Evolutionary conservation across 2,797 vertebrate genomes (phyloP).

Genomic region (Limosa lapponica): DNA sequence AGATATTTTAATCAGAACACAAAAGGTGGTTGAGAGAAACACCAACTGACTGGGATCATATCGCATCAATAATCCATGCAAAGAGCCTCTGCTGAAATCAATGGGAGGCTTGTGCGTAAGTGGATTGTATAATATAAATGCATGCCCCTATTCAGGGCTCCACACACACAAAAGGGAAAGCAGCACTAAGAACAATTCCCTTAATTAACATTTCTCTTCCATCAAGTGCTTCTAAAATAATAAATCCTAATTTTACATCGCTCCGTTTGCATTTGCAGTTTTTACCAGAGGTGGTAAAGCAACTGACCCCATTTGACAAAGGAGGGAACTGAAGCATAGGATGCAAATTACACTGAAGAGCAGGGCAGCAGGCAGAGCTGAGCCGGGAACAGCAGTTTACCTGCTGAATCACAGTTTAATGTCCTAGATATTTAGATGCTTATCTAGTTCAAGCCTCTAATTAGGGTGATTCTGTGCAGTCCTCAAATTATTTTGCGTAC

Average conservation of each 20-base stretch:
- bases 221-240: slow-evolving; percentile 21
- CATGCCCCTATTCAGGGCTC: background rate
- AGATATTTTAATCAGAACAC: slow-evolving; percentile 43
- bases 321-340: slow-evolving; percentile 17
- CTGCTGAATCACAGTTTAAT: slow-evolving; percentile 51
- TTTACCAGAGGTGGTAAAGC: slow-evolving; percentile 11
- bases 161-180: slow-evolving; percentile 2
- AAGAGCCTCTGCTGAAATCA: slow-evolving; percentile 37
- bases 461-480: slow-evolving; percentile 17
- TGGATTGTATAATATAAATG: background rate
- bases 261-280: slow-evolving; percentile 28
- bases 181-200: background rate
- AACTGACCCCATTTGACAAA: slow-evolving; percentile 53
- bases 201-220: slow-evolving; percentile 24
- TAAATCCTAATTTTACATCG: background rate
- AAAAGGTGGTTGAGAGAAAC: slow-evolving; percentile 37
- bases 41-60: slow-evolving; percentile 50
- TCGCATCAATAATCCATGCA: slow-evolving; percentile 39
- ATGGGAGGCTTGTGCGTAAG: slow-evolving; percentile 26
- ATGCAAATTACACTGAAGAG: slow-evolving; percentile 42
- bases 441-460: slow-evolving; percentile 62
- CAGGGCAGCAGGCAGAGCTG: slow-evolving; percentile 10
- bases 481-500: background rate
- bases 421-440: slow-evolving; percentile 52
- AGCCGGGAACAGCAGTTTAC: slow-evolving; percentile 47